Percentiles rank a stretch among this genome's conserved stretches.
phyloP scores from a whole-genome alignment of 2,888 invertebrate genomes.

The Leucoma salicis region DNA sequence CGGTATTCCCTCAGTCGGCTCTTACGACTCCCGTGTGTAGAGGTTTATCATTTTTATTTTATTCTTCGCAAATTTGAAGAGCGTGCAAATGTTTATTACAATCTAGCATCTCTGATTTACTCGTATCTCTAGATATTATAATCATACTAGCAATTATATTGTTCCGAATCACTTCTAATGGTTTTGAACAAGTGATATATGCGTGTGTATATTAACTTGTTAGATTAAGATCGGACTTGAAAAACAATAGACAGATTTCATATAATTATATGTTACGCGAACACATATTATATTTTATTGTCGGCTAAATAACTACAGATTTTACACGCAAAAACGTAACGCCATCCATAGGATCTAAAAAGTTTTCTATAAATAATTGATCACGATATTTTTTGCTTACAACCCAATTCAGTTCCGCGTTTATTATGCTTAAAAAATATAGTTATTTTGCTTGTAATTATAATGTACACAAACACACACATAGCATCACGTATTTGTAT shows the following conservation, averaged over 20 bases:
- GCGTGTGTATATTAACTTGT: conserved; percentile 10
- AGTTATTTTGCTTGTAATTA: conserved; percentile 11
- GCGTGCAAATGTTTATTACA: too few species aligned
- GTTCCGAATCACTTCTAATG: neutral
- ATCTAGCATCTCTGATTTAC: too few species aligned
- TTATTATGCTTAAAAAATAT: conserved; percentile 27
- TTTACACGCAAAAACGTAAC: conserved; percentile 23
- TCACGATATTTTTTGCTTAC: conserved; percentile 52
- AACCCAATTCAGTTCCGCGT: conserved; percentile 49
- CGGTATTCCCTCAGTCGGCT: too few species aligned
- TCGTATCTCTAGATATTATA: too few species aligned
- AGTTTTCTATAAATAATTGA: conserved; percentile 48
- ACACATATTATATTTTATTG: conserved; percentile 31
- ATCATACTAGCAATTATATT: neutral
- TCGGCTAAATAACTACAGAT: conserved; percentile 22
- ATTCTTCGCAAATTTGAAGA: too few species aligned
- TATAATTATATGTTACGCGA: conserved; percentile 22
- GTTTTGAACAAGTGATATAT: neutral
- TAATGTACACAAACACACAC: conserved; percentile 14
- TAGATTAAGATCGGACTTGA: conserved; percentile 19
- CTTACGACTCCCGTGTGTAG: too few species aligned
- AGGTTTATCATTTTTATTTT: too few species aligned
- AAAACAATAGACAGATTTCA: conserved; percentile 15
- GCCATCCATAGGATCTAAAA: conserved; percentile 31
- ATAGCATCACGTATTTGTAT: too few species aligned